Evolutionary conservation across 2,888 invertebrate genomes (phyloP).

Genomic region (Pyrrhia umbra): DNA sequence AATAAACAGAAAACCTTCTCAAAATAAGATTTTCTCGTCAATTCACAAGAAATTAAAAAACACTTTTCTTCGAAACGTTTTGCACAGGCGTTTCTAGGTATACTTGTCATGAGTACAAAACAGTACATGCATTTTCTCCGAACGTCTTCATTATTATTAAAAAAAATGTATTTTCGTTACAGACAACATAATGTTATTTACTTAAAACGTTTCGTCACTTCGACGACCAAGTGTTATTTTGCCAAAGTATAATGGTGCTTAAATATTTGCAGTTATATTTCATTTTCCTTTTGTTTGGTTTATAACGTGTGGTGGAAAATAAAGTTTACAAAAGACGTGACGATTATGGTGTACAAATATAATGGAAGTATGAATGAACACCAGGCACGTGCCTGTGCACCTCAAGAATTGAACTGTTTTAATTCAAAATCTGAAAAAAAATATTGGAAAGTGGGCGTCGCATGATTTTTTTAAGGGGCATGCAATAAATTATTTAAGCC

Average conservation of each 20-base stretch:
- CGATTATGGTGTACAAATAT: slow-evolving; percentile 56
- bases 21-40: slow-evolving; percentile 14
- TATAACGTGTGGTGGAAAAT: slow-evolving; percentile 46
- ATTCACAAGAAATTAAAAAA: slow-evolving; percentile 16
- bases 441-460: background rate
- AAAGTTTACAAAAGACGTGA: slow-evolving; percentile 63
- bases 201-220: slow-evolving; percentile 49
- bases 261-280: slow-evolving; percentile 55
- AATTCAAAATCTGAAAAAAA: slow-evolving; percentile 8
- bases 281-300: slow-evolving; percentile 51
- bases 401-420: slow-evolving; percentile 18
- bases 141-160: slow-evolving; percentile 43
- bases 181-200: slow-evolving; percentile 54
- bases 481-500: too few species aligned
- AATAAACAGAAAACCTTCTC: slow-evolving; percentile 4
- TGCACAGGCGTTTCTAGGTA: slow-evolving; percentile 37
- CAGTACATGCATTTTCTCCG: slow-evolving; percentile 40
- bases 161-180: slow-evolving; percentile 48
- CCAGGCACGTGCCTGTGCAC: slow-evolving; percentile 47
- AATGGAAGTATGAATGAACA: slow-evolving; percentile 52
- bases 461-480: background rate
- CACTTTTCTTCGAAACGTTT: slow-evolving; percentile 24
- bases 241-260: slow-evolving; percentile 54
- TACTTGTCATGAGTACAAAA: slow-evolving; percentile 23
- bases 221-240: slow-evolving; percentile 47